Base-by-base conservation (phyloP, 2,797 vertebrate species). In the Syngnathus rostellatus region DNA sequence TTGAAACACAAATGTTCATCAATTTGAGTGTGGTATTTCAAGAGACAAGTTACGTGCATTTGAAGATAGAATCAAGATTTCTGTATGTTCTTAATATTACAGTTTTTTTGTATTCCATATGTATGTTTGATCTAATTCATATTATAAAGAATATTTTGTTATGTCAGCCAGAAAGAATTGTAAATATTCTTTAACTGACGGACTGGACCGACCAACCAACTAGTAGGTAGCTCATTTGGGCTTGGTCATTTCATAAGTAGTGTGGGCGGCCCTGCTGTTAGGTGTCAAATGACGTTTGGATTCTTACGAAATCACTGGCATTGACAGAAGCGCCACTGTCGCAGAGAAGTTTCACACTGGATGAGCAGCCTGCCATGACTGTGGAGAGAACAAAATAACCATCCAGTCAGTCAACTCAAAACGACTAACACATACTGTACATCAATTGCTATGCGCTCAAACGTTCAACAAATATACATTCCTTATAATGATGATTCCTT, bases 281-380 rank as follows among this genome's bases (percentile, higher is more conserved):
- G 12, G n/a, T 61, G n/a, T 23, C 40, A 77, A 74, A 78, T 68
- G 11, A 69, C 70, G 41, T 5, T 31, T 38, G 11, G 53, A 65
- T 65, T 77, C 95, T 95, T 77, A 99, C 97, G 70, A 93, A 92
- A 1, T 99, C 97, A 70, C 75, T 92, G 66, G 90, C 84, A 69
- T 98, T 97, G 73, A 99, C 96, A 0, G 83, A 89, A 38, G 94
- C 92, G 3, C 95, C 94, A 0, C 93, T 94, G 80, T 99, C 97
- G 39, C 94, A 98, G 41, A 99, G 91, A 25, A 99, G 91, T 69
- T 99, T 97, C 66, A 98, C 92, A 31, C 95, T 94, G 51, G 96
- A 94, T 40, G 93, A 73, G 72, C 96, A 99, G 82, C 95, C 95
- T 0, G 94, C 95, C 93, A 98, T 98, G 17, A 97, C 96, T 99